phyloP scores from a whole-genome alignment of 2,888 invertebrate genomes.

The Drosophila emarginata region DNA sequence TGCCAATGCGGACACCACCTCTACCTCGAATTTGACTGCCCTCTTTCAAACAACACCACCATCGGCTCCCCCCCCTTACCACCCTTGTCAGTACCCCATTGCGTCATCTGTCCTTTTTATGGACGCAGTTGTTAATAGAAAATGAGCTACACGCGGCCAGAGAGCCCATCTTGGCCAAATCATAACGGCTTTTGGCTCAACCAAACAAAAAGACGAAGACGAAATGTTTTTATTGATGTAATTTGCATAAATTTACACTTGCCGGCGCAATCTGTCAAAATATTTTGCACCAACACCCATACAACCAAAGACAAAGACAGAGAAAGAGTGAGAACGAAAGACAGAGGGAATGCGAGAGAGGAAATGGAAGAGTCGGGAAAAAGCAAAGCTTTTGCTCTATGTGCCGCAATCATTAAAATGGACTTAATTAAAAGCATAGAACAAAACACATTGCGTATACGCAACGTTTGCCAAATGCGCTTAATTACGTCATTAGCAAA shows the following conservation, averaged over 20 bases:
- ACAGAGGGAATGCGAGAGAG: not conserved
- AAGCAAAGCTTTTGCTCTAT: constrained; percentile 40
- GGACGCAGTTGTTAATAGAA: constrained; percentile 78
- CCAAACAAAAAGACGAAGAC: constrained; percentile 59
- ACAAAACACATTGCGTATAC: constrained; percentile 50
- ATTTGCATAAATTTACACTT: constrained; percentile 79
- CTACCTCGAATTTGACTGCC: constrained; percentile 2
- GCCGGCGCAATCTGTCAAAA: constrained; percentile 46
- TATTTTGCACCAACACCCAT: constrained; percentile 22
- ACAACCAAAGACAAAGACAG: not conserved
- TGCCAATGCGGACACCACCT: constrained; percentile 15
- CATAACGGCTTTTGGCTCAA: constrained; percentile 56
- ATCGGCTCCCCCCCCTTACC: too few species aligned
- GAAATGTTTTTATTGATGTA: constrained; percentile 79
- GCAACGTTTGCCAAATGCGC: constrained; percentile 59
- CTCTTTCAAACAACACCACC: constrained; percentile 3
- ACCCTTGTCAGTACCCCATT: constrained; percentile 9
- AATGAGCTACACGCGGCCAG: constrained; percentile 68
- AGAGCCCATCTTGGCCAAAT: constrained; percentile 69
- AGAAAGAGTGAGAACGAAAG: not conserved
- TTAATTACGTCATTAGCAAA: constrained; percentile 81
- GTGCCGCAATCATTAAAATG: constrained; percentile 56
- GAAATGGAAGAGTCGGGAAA: not conserved
- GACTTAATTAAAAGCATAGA: constrained; percentile 69
- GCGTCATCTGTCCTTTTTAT: constrained; percentile 63